Evolutionary conservation across 1,140 invertebrate species (phyloP), one percentile per base, ranked within the genome.

Genomic region (Tachypleus tridentatus): DNA sequence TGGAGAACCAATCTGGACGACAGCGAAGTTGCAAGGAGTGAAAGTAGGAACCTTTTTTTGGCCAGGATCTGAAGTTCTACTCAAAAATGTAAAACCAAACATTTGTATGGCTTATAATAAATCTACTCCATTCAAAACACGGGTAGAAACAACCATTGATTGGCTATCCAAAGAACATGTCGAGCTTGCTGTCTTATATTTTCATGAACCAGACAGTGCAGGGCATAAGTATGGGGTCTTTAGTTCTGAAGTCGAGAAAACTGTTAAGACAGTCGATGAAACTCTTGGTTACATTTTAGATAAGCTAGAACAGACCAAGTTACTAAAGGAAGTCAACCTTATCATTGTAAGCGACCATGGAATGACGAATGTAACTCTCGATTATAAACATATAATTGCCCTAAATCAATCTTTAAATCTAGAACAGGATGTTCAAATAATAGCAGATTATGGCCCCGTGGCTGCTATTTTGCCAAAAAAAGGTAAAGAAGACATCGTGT

Each of bases 141-240:
- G 85, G 63, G 74, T 88, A 11, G 82, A 86, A 67, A 78, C 76
- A 68, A 74, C 85, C 2, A 77, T 89, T 5, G 74, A 79, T 0
- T 89, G 87, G 87, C 80, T 90, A 60, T 81, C 82, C 4, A 83
- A 85, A 74, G 6, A 65, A 58, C 64, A 72, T 8, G 74, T 77
- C 4, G 77, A 78, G 67, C 76, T 88, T 61, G 82, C 86, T 5
- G 78, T 86, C 71, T 56, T 87, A 10, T 90, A 90, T 72, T 84
- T 87, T 70, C 82, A 88, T 70, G 83, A 88, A 72, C 87, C 87
- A 3, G 87, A 89, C 73, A 73, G 74, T 5, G 77, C 79, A 65
- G 84, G 76, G 9, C 78, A 80, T 68, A 61, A 54, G 0, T 70
- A 66, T 64, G 79, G 79, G 4, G 76, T 78, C 7, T 69, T 76